Evolutionary conservation across 2,888 invertebrate species (phyloP).

Genomic region (Lasioglossum lativentre): DNA sequence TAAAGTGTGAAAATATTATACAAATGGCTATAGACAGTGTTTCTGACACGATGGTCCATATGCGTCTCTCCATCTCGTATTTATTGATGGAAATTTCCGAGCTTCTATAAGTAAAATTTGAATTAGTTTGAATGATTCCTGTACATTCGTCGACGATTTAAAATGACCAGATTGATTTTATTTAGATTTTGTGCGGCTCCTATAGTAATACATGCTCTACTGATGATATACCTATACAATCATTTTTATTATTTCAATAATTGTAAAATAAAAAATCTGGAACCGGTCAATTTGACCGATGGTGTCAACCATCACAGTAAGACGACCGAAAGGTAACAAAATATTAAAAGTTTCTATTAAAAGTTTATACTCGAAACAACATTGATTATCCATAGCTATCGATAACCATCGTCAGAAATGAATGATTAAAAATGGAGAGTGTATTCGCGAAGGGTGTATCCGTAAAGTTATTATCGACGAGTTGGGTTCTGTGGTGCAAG

Average conservation of each 20-base stretch:
- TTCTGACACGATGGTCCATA: no score
- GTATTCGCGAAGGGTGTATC: neutral
- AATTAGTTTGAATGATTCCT: neutral
- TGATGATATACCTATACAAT: no score
- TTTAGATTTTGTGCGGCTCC: no score
- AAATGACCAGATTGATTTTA: no score
- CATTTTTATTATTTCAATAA: no score
- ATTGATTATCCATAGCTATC: neutral
- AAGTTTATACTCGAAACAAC: neutral
- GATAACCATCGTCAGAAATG: neutral
- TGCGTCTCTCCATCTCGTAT: neutral
- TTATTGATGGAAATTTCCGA: neutral
- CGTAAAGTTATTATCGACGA: neutral
- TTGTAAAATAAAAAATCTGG: no score
- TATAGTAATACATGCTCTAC: no score
- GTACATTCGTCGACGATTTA: neutral
- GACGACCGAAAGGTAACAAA: no score
- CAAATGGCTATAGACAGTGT: neutral
- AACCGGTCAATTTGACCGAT: no score
- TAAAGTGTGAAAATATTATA: no score
- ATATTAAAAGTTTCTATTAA: neutral
- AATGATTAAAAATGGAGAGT: neutral
- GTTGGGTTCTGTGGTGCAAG: neutral
- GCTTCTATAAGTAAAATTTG: neutral
- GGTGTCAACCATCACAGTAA: no score